Conservation (phyloP, 2,797 vertebrate genomes). For the Parauchenoglanis ngamensis region DNA sequence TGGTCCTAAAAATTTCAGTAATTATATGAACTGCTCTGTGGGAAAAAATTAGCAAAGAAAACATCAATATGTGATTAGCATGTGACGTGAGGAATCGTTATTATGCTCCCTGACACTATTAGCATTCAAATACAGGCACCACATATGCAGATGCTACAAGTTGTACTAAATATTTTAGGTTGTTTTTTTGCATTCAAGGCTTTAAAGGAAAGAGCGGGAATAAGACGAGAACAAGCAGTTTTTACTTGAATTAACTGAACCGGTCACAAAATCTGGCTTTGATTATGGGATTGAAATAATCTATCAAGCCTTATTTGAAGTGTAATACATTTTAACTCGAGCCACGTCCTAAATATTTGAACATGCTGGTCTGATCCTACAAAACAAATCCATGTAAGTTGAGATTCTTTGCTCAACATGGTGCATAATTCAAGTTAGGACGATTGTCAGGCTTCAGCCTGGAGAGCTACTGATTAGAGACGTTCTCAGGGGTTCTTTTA, state of each 20-base stretch:
- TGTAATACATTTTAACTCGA: slow-evolving; percentile 53
- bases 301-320: slow-evolving; percentile 53
- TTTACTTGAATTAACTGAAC: slow-evolving; percentile 46
- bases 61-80: neutral
- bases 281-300: slow-evolving; percentile 56
- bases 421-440: neutral
- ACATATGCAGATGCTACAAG: neutral
- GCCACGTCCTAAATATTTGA: slow-evolving; percentile 47
- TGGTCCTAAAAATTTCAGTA: neutral
- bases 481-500: neutral
- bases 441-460: neutral
- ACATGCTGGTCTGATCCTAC: slow-evolving; percentile 45
- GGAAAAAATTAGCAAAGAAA: neutral
- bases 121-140: neutral
- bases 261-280: slow-evolving; percentile 46
- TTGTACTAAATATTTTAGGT: neutral
- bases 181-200: slow-evolving; percentile 4
- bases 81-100: neutral
- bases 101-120: neutral
- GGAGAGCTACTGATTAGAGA: slow-evolving; percentile 26
- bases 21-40: neutral
- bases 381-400: slow-evolving; percentile 36
- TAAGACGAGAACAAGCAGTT: slow-evolving; percentile 17
- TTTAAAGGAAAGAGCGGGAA: slow-evolving; percentile 36
- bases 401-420: slow-evolving; percentile 10